Evolutionary conservation across 2,113 vertebrate species (phyloP).

Genomic region (Pelodiscus sinensis): DNA sequence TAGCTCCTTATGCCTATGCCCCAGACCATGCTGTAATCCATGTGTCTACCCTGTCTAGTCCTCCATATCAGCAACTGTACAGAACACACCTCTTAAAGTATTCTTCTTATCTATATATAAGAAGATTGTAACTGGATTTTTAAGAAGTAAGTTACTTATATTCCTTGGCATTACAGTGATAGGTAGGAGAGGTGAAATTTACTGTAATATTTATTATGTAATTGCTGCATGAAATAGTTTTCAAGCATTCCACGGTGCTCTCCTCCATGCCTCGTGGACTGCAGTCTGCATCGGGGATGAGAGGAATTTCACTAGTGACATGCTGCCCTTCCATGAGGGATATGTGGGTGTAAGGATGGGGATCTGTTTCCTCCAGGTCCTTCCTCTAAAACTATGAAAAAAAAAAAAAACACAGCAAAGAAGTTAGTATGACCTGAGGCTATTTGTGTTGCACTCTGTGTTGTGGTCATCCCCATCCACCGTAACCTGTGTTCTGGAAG

Average conservation of each 20-base stretch:
- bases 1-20: background rate
- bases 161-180: background rate
- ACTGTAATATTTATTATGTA: background rate
- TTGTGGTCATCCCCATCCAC: rapidly evolving
- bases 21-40: background rate
- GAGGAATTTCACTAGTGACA: background rate
- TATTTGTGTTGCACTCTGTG: rapidly evolving
- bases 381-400: background rate
- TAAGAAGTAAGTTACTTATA: rapidly evolving
- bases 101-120: background rate
- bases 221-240: rapidly evolving
- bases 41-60: rapidly evolving
- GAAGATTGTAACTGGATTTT: background rate
- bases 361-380: background rate
- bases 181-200: background rate
- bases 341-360: rapidly evolving
- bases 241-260: rapidly evolving
- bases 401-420: background rate
- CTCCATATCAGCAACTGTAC: background rate
- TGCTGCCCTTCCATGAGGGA: rapidly evolving
- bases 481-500: background rate
- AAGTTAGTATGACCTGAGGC: background rate
- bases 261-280: rapidly evolving
- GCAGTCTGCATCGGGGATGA: background rate
- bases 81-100: background rate